Base-by-base conservation (phyloP, 2,888 invertebrate genomes). In the Synanthedon myopaeformis region DNA sequence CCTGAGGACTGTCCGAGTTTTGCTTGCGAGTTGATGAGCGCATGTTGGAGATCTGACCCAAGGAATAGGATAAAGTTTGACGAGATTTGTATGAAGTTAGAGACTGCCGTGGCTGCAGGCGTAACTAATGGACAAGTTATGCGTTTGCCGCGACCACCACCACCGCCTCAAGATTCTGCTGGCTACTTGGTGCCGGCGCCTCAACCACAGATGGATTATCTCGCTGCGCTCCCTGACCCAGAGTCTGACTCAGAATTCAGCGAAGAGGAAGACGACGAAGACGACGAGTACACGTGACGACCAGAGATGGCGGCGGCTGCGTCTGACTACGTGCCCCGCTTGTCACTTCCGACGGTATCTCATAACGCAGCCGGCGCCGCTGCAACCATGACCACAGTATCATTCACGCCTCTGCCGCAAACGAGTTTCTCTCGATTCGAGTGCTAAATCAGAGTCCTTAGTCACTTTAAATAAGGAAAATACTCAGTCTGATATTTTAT, bases 41-140 rank as follows among this genome's bases (percentile, higher is more conserved):
- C 91, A 12, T 95, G 95, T 64, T 95, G 95, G 95, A 91, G 92
- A 67, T 90, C 92, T 0, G 95, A 96, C 64, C 93, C 96, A 0
- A 89, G 91, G 53, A 93, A 95, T 62, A 88, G 96, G 52, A 89
- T 93, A 51, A 90, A 89, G 14, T 96, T 96, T 69, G 79, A 90
- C 23, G 91, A 92, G 59, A 92, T 95, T 61, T 89, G 91, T 72
- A 89, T 89, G 41, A 91, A 90, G 63, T 76, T 93, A 55, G 90
- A 91, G 56, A 88, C 88, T 45, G 83, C 83, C 5, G 75, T 79
- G n/a, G 71, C 74, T 6, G 70, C 72, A 13, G 72, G 69, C 42
- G 74, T 69, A 1, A 62, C 74, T 41, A 75, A 58, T 51, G 58
- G 64, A 48, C 83, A 75, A 63, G 64, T 74, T 52, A 64, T 75